Percentiles rank a stretch among this genome's conserved stretches.
phyloP scores from a whole-genome alignment of 2,797 vertebrate genomes.

The Enteromius thamalakanensis region DNA sequence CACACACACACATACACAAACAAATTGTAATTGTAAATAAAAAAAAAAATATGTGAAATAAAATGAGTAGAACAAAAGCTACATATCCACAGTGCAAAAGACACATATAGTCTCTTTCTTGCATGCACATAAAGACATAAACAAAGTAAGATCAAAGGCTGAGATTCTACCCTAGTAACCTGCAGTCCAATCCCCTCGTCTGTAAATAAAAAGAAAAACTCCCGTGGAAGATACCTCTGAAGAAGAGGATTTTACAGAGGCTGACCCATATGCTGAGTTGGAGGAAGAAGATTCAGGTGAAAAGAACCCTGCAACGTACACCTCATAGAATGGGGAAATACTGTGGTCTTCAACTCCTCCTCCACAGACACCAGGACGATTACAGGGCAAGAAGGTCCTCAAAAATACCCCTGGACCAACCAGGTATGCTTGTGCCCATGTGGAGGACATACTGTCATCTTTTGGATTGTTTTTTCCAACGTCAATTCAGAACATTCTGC shows the following conservation, averaged over 20 bases:
- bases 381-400: background rate
- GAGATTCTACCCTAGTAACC: background rate
- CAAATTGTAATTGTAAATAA: too few relatives aligned
- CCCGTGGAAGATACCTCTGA: background rate
- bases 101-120: too few relatives aligned
- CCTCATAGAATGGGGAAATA: slow-evolving; percentile 6
- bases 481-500: slow-evolving; percentile 3
- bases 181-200: background rate
- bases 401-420: slow-evolving; percentile 18
- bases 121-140: too few relatives aligned
- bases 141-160: too few relatives aligned
- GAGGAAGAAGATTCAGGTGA: background rate
- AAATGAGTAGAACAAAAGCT: too few relatives aligned
- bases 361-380: background rate
- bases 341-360: background rate
- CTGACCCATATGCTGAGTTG: background rate
- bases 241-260: background rate
- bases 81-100: too few relatives aligned
- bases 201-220: background rate
- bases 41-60: too few relatives aligned
- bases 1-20: too few relatives aligned
- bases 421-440: background rate
- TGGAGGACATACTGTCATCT: background rate
- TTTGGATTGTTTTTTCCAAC: background rate
- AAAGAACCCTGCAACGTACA: background rate